Evolutionary conservation across 2,797 vertebrate genomes (phyloP).

Genomic region (Meriones psammophilus): DNA sequence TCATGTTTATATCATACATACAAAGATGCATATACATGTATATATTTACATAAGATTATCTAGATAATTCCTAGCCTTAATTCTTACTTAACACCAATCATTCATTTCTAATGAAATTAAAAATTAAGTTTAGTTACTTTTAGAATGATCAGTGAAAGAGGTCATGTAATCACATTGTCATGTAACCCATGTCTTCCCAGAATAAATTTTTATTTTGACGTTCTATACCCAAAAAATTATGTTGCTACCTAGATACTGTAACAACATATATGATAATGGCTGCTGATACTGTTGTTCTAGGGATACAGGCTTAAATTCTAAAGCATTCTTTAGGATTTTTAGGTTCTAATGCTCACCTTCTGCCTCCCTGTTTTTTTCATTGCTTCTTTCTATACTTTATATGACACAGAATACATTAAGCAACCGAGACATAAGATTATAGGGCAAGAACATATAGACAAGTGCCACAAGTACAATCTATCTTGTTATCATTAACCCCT

Average conservation of each 20-base stretch:
- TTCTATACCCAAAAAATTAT: conserved; percentile 27
- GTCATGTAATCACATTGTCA: neutral
- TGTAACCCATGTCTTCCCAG: neutral
- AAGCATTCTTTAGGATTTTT: conserved; percentile 22
- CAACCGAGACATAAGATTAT: neutral
- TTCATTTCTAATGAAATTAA: neutral
- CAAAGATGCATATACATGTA: neutral
- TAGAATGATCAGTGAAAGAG: neutral
- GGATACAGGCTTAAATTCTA: neutral
- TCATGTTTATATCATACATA: neutral
- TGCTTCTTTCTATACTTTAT: conserved; percentile 4
- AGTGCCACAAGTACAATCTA: neutral
- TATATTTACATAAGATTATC: neutral
- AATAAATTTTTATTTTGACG: conserved; percentile 25
- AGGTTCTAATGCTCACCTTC: neutral
- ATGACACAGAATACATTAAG: conserved; percentile 23
- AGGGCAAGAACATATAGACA: neutral
- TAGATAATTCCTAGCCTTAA: neutral
- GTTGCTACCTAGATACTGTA: neutral
- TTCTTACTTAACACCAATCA: neutral
- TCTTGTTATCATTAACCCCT: conserved; percentile 17
- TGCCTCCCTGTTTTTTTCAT: neutral
- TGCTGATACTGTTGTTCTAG: neutral
- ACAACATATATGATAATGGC: neutral
- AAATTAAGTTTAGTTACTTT: neutral